Evolutionary conservation across 2,113 vertebrate genomes (phyloP).

Genomic region (Onychostruthus taczanowskii): DNA sequence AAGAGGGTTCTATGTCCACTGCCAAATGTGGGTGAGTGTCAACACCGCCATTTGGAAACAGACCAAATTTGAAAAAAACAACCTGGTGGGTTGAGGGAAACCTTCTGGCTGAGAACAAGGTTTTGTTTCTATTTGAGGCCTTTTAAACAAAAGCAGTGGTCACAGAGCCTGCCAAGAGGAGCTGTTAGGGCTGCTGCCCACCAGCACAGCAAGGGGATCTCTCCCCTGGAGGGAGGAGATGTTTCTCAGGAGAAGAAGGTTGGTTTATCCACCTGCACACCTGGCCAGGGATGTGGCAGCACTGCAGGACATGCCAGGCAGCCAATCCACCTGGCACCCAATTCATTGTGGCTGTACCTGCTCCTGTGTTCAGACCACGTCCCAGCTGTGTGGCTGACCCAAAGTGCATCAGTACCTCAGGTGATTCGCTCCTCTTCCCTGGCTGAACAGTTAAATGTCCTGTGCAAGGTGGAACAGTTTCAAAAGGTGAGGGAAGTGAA

Average conservation of each 20-base stretch:
- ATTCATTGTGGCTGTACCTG: neutral
- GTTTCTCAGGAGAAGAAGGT: neutral
- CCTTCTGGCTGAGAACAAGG: neutral
- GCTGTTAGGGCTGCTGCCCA: neutral
- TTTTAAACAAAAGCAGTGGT: neutral
- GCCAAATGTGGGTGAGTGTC: neutral
- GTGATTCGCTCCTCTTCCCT: neutral
- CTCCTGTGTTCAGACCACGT: neutral
- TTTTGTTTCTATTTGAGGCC: neutral
- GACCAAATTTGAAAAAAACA: neutral
- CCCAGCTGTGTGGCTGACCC: neutral
- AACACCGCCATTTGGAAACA: neutral
- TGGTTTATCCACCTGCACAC: rapidly evolving
- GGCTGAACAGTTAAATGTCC: neutral
- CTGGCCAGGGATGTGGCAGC: rapidly evolving
- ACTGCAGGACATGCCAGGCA: neutral
- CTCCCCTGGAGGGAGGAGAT: neutral
- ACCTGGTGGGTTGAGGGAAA: neutral
- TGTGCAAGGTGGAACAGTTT: neutral
- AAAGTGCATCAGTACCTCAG: neutral
- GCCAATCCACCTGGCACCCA: neutral
- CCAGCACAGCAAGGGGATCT: neutral
- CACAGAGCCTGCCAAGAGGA: neutral
- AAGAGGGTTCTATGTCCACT: neutral
- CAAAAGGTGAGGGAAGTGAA: neutral